These are phyloP conservation scores for Paedocypris sp. DNA, from an alignment of 2,113 vertebrate genomes.

Conservation along the genomic window DNA sequence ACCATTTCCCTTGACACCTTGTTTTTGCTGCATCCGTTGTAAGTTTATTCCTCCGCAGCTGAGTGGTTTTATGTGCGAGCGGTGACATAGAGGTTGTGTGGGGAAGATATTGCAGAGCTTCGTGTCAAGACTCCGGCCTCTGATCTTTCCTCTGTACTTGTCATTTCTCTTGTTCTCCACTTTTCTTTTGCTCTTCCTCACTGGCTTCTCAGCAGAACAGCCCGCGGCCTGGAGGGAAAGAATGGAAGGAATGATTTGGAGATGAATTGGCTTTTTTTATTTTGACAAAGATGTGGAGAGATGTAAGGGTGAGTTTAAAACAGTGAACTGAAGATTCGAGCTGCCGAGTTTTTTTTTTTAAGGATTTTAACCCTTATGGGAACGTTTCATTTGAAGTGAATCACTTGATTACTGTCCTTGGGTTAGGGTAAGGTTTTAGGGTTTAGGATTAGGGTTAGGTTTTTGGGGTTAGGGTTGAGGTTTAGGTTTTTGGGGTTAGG, in stretches of 20 bases:
- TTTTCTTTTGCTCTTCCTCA: background rate
- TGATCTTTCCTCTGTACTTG: constrained; percentile 6
- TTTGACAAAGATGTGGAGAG: constrained; percentile 28
- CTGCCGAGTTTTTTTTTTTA: no score
- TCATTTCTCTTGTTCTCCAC: background rate
- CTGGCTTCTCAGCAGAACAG: background rate
- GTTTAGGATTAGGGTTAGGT: no score
- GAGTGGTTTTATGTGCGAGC: constrained; percentile 47
- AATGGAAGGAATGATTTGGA: constrained; percentile 17
- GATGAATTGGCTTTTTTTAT: constrained; percentile 25
- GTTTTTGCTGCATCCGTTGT: constrained; percentile 51
- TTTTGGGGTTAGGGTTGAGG: no score
- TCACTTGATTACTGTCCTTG: no score
- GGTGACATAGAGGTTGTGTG: constrained; percentile 37
- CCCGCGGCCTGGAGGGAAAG: background rate
- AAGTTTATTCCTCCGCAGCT: constrained; percentile 56
- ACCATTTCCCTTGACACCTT: constrained; percentile 57
- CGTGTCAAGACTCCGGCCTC: background rate
- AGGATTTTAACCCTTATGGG: no score
- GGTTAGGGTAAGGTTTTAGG: no score
- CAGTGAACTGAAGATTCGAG: background rate
- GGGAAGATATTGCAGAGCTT: constrained; percentile 35
- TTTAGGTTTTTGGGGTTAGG: no score
- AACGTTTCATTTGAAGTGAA: no score
- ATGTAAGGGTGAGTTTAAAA: background rate